phyloP scores from a whole-genome alignment of 2,888 invertebrate genomes.

The Punctoribates punctum region DNA sequence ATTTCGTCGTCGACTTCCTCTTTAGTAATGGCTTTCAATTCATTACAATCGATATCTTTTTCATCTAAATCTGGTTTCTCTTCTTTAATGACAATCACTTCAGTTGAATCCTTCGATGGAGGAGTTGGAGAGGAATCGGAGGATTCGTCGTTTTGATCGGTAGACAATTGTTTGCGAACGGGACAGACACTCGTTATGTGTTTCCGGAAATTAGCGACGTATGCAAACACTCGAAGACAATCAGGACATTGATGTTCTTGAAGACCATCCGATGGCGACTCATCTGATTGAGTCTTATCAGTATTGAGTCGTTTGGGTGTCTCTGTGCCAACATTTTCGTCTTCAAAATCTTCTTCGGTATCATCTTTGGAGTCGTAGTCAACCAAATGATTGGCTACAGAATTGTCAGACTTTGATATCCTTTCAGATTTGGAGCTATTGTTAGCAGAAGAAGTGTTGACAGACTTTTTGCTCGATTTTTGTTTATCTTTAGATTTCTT shows the following conservation, averaged over 20 bases:
- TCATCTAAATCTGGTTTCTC: not conserved
- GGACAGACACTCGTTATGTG: constrained; percentile 32
- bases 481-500: not conserved
- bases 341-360: not conserved
- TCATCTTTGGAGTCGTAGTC: not conserved
- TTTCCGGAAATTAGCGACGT: constrained; percentile 32
- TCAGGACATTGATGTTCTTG: constrained; percentile 35
- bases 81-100: not conserved
- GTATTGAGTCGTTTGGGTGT: not conserved
- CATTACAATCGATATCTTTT: not conserved
- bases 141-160: not conserved
- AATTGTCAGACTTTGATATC: not conserved
- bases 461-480: not conserved
- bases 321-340: not conserved
- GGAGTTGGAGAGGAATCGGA: not conserved
- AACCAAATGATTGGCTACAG: not conserved
- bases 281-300: not conserved
- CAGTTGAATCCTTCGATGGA: not conserved
- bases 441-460: not conserved
- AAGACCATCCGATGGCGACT: not conserved
- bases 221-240: constrained; percentile 34
- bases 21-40: not conserved
- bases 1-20: not conserved
- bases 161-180: not conserved
- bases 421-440: not conserved